Base-by-base conservation (phyloP, 1,140 invertebrate species). In the Heliconius hermathena region DNA sequence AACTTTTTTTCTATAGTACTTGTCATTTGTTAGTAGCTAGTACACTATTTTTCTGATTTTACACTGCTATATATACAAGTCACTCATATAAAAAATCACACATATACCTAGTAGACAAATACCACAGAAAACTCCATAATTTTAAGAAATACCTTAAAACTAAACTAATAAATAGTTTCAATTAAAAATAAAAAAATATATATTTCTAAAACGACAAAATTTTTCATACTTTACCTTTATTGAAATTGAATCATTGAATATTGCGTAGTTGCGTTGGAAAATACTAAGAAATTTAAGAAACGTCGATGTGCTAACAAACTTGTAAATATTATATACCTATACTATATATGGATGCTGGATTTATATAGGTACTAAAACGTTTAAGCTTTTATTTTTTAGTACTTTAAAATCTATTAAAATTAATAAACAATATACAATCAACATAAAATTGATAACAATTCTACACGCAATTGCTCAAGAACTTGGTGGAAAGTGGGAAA, bases 251-350 rank as follows among this genome's bases (percentile, higher is more conserved):
- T 2, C 57, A 22, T 66, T 26, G 4, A 29, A 18, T 66, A 66
- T 66, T 66, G 60, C 60, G 13, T 9, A 66, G 60, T 66, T 66
- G 26, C 60, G 2, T n/a, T 66, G 22, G 57, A 66, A 66, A 26
- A 66, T 66, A 66, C 60, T 16, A 66, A 66, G 60, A 66, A 66
- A 66, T 66, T 66, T 66, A 66, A 66, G 60, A 66, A 29, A 66
- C 22, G 22, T 66, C 22, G 9, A 66, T 26, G 60, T 16, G 60
- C 20, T 66, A 66, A 66, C 60, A 22, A 66, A 16, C 60, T 66
- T 66, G 60, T 13, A 29, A 66, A 66, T 29, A 29, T 29, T 66
- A 18, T 29, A 66, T 66, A 46, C 41, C 13, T 4, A 4, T 46
- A 46, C 41, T 66, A 29, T 26, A 66, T 66, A 29, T 29, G 60